A percentile compares a stretch with the other conserved stretches of the same genome.
These are phyloP conservation scores for Brachyrhaphis roseni DNA, from an alignment of 2,797 vertebrate genomes.

Conservation along the genomic window DNA sequence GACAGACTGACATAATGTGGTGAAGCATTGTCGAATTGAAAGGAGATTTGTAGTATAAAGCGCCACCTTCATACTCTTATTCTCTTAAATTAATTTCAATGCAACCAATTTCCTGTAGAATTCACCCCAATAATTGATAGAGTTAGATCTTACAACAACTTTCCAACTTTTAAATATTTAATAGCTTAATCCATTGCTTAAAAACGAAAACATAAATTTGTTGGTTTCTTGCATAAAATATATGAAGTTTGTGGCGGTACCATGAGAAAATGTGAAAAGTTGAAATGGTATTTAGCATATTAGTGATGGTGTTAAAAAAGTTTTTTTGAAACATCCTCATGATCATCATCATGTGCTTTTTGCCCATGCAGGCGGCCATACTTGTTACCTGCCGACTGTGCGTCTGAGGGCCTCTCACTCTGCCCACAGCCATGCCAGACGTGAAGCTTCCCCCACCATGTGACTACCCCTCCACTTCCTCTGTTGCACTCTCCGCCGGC, in stretches of 20 bases:
- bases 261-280: neutral
- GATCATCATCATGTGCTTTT: slow-evolving; percentile 10
- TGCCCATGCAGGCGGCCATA: slow-evolving; percentile 46
- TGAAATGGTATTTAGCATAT: neutral
- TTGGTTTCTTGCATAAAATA: neutral
- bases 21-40: neutral
- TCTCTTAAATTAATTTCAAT: neutral
- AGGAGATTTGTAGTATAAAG: neutral
- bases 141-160: neutral
- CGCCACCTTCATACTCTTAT: no score
- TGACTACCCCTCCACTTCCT: slow-evolving; percentile 79
- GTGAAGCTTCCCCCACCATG: slow-evolving; percentile 81
- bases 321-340: slow-evolving; percentile 10
- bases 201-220: neutral
- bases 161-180: neutral
- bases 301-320: neutral
- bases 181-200: neutral
- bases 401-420: slow-evolving; percentile 53
- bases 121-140: neutral
- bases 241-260: neutral
- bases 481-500: slow-evolving; percentile 63
- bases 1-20: neutral
- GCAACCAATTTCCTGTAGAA: neutral
- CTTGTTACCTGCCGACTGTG: slow-evolving; percentile 33
- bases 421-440: slow-evolving; percentile 77